A percentile compares a stretch with the other conserved stretches of the same genome.
Conservation (phyloP, 2,888 invertebrate species). For the Tenodera sinensis region DNA sequence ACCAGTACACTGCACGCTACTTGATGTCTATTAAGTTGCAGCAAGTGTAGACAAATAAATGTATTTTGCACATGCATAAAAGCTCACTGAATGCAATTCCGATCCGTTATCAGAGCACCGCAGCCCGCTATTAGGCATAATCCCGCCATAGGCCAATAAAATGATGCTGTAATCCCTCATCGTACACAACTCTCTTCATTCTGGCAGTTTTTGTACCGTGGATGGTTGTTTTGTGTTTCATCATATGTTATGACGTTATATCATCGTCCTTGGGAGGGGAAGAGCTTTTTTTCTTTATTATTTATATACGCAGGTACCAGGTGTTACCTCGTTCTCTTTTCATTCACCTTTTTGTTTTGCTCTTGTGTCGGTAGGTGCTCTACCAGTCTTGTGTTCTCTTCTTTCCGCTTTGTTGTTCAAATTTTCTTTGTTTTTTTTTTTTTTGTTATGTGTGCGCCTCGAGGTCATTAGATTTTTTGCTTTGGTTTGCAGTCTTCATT, state of each 20-base stretch:
- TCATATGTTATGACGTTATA: background rate
- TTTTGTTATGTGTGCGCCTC: background rate
- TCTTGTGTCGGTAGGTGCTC: background rate
- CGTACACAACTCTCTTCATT: background rate
- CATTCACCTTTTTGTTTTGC: background rate
- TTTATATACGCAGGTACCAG: background rate
- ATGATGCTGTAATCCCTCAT: background rate
- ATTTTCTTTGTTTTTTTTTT: too few species aligned
- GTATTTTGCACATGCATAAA: too few species aligned
- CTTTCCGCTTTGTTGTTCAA: background rate
- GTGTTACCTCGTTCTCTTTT: background rate
- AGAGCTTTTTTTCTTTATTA: background rate
- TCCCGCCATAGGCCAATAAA: background rate
- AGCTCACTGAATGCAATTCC: too few species aligned
- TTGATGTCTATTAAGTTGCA: too few species aligned
- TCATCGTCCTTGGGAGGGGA: background rate
- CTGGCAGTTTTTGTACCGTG: background rate
- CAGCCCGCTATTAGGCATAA: too few species aligned
- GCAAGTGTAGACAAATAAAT: too few species aligned
- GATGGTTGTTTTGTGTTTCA: background rate
- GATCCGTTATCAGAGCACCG: too few species aligned
- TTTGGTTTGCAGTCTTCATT: background rate
- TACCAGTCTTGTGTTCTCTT: background rate
- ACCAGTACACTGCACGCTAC: too few species aligned
- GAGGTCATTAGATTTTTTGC: background rate